Evolutionary conservation across 2,113 vertebrate species (phyloP), one percentile per base, ranked within the genome.

Genomic region (Sebastes fasciatus): DNA sequence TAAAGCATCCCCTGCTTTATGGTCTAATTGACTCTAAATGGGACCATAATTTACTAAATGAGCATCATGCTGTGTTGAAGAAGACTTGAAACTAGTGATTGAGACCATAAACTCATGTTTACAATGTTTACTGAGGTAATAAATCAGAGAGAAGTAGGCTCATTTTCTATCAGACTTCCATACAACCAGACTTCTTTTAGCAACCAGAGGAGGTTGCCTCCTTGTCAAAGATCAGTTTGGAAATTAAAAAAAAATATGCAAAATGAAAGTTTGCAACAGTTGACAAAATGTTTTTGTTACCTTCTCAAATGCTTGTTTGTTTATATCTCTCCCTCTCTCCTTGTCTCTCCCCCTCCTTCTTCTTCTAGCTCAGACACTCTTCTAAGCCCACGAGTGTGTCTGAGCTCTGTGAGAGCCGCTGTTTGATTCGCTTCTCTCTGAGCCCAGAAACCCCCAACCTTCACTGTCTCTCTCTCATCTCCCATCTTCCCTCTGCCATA

Each of bases 401-500:
- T 78, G 86, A 78, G 79, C 85, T 85, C 76, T 83, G 74, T 85
- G 86, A 88, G 86, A 91, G 75, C 61, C 79, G 23, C 67, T 52
- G 84, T 88, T 87, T 84, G 70, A 86, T 88, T 86, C 66, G 71
- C 40, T 57, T 75, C 82, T 85, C 63, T 49, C 75, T 49, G 80
- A 90, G 79, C 85, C 69, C 65, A 21, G 17, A 68, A 82, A 67
- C 40, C 85, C 82, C 72, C 70, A 58, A 48, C 69, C 61, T 66
- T 66, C 64, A 74, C 83, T 34, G 14, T 75, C 86, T 86, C 77
- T 80, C 83, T 77, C 79, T 88, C 70, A 83, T 89, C 77, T 86
- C 82, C 69, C 74, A 71, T 66, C 70, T 84, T 74, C 69, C 79
- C 65, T 84, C 85, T 95, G 91, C 89, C 88, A 95, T 91, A 91